Conservation (phyloP, 2,113 vertebrate species). For the Polyodon spathula region DNA sequence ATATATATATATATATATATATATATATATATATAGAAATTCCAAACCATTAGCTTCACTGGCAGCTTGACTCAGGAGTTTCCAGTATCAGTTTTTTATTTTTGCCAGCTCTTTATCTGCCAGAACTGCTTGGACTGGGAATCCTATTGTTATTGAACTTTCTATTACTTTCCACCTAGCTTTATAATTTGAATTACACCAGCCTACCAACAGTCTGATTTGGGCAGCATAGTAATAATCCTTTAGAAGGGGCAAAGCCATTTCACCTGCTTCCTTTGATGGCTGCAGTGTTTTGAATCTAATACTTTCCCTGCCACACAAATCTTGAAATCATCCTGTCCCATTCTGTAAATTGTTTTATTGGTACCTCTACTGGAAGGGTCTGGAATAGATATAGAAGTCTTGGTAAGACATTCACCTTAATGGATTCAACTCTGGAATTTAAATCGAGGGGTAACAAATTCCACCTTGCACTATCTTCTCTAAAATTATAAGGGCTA, state of each 20-base stretch:
- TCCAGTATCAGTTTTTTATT: neutral
- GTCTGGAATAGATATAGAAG: no score
- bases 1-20: no score
- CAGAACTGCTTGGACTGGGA: neutral
- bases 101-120: neutral
- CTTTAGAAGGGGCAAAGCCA: neutral
- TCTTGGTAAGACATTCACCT: no score
- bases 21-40: no score
- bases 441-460: no score
- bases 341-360: no score
- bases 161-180: constrained; percentile 8
- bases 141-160: neutral
- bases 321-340: no score
- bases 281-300: neutral
- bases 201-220: neutral
- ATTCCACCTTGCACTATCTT: no score
- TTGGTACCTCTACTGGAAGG: no score
- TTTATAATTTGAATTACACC: neutral
- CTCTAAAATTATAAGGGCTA: no score
- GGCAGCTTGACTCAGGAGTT: neutral
- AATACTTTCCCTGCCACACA: neutral
- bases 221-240: constrained; percentile 2
- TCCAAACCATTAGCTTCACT: constrained; percentile 2
- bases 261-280: neutral
- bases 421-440: no score